A percentile compares a stretch with the other conserved stretches of the same genome.
These are phyloP conservation scores for Ahaetulla prasina DNA, from an alignment of 2,113 vertebrate species.

Conservation along the genomic window DNA sequence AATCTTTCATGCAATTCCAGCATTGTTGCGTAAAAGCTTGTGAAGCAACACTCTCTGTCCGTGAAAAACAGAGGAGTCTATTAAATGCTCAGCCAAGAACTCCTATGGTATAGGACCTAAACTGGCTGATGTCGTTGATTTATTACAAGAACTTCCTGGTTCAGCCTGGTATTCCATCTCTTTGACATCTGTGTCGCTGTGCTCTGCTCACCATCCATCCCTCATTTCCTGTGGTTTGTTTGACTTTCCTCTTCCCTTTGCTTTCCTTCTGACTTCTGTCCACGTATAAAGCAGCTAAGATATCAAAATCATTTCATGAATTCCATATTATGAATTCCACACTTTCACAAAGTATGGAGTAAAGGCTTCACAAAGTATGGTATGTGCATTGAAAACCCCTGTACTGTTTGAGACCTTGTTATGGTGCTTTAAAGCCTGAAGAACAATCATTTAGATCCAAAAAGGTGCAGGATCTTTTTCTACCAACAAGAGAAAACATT, in stretches of 20 bases:
- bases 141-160: conserved; percentile 3
- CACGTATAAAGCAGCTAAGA: not conserved
- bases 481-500: not conserved
- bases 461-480: not conserved
- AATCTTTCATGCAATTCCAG: not conserved
- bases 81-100: not conserved
- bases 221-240: conserved; percentile 29
- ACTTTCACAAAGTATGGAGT: not conserved
- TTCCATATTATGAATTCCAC: not conserved
- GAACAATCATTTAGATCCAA: not conserved
- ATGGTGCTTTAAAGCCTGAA: not conserved
- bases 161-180: not conserved
- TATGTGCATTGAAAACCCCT: not conserved
- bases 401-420: not conserved
- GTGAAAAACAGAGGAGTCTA: not conserved
- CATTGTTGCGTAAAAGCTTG: not conserved
- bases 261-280: not conserved
- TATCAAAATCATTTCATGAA: not conserved
- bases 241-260: conserved; percentile 14
- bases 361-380: not conserved
- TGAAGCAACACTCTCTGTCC: not conserved
- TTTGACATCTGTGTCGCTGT: not conserved
- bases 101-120: not conserved
- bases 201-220: not conserved
- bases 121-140: conserved; percentile 4